A percentile compares a stretch with the other conserved stretches of the same genome.
Conservation (phyloP, 2,888 invertebrate species). For the Autographa gamma region DNA sequence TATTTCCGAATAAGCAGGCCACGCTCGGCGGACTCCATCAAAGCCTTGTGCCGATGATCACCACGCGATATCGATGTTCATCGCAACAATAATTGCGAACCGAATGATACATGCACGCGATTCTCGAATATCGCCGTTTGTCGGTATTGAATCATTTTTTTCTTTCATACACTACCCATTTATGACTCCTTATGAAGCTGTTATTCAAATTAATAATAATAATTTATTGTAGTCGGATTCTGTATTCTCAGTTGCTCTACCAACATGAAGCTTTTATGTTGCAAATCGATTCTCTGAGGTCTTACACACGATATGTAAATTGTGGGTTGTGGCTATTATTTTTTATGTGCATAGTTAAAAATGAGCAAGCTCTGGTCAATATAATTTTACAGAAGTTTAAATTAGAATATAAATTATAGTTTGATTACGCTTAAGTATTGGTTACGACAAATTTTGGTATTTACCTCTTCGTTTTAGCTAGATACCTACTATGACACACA, state of each 20-base stretch:
- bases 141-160: slow-evolving; percentile 67
- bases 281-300: not conserved
- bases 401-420: slow-evolving; percentile 3
- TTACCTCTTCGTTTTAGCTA: not conserved
- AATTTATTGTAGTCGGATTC: slow-evolving; percentile 43
- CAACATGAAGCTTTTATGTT: slow-evolving; percentile 6
- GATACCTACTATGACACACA: not conserved
- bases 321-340: slow-evolving; percentile 7
- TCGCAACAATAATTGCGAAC: slow-evolving; percentile 81
- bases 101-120: slow-evolving; percentile 86
- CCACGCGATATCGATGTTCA: slow-evolving; percentile 85
- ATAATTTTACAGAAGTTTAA: not conserved
- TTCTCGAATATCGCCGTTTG: slow-evolving; percentile 70
- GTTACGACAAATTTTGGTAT: slow-evolving; percentile 7
- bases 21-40: slow-evolving; percentile 62
- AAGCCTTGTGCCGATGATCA: slow-evolving; percentile 68
- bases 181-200: slow-evolving; percentile 72
- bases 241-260: slow-evolving; percentile 7
- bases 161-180: slow-evolving; percentile 63
- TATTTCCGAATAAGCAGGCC: slow-evolving; percentile 62
- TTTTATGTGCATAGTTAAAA: slow-evolving; percentile 16
- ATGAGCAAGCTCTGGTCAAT: not conserved
- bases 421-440: not conserved
- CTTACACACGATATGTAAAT: slow-evolving; percentile 14
- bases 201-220: slow-evolving; percentile 71